phyloP scores from a whole-genome alignment of 2,888 invertebrate genomes.

The Chesias legatella region DNA sequence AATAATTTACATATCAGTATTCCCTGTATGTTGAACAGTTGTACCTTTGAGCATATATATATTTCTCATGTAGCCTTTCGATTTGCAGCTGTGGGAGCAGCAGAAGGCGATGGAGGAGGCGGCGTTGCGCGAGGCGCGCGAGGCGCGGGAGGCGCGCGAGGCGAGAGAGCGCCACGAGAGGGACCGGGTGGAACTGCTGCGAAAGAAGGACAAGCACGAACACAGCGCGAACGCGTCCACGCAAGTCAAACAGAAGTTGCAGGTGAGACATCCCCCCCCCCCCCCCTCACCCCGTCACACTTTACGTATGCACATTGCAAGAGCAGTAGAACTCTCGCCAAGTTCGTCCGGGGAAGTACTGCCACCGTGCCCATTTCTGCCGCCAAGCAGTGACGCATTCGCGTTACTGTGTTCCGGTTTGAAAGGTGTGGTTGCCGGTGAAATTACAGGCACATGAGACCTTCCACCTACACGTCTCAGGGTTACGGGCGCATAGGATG shows the following conservation, averaged over 20 bases:
- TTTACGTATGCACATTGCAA: background rate
- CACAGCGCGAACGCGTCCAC: constrained; percentile 97
- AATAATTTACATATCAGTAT: too few species aligned
- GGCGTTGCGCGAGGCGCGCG: constrained; percentile 89
- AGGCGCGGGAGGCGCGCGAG: constrained; percentile 87
- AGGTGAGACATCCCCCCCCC: constrained; percentile 82
- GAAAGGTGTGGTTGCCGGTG: too few species aligned
- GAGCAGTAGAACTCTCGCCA: too few species aligned
- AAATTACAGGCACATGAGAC: too few species aligned
- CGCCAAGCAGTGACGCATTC: too few species aligned
- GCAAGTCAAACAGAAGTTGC: constrained; percentile 97
- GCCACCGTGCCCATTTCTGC: too few species aligned
- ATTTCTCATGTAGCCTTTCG: constrained; percentile 18
- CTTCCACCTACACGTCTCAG: too few species aligned
- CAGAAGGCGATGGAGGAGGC: constrained; percentile 91
- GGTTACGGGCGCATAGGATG: too few species aligned
- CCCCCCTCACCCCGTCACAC: too few species aligned
- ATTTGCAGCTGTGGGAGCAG: constrained; percentile 92
- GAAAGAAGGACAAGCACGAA: constrained; percentile 96
- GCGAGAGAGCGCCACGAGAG: constrained; percentile 86
- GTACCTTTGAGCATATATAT: constrained; percentile 17
- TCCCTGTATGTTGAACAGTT: constrained; percentile 2
- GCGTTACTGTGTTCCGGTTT: too few species aligned
- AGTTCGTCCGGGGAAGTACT: too few species aligned
- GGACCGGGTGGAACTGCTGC: constrained; percentile 90